Conservation (phyloP, 2,797 vertebrate species). For the Poecile montanus region DNA sequence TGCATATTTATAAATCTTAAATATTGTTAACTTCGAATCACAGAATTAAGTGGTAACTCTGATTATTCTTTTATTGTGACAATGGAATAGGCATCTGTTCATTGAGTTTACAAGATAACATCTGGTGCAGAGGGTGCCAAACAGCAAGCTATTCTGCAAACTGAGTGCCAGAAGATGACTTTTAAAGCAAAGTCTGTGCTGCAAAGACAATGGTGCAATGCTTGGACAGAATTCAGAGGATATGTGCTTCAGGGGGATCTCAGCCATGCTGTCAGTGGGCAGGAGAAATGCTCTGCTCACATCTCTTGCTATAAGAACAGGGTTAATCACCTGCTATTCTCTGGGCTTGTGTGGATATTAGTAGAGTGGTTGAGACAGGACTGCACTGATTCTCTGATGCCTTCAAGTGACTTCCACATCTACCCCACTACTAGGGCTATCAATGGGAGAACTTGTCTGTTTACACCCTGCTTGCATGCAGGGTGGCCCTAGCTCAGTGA, state of each 20-base stretch:
- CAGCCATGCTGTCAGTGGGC: neutral
- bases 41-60: slow-evolving; percentile 42
- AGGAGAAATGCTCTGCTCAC: neutral
- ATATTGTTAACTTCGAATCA: slow-evolving; percentile 37
- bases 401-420: neutral
- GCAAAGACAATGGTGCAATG: slow-evolving; percentile 1
- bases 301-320: neutral
- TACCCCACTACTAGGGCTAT: neutral
- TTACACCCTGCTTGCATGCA: neutral
- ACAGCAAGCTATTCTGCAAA: slow-evolving; percentile 2
- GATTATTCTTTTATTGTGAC: slow-evolving; percentile 47
- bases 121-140: slow-evolving; percentile 31
- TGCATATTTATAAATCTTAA: slow-evolving; percentile 51
- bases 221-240: slow-evolving; percentile 26
- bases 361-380: neutral
- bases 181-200: slow-evolving; percentile 16
- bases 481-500: neutral
- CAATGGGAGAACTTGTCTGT: neutral
- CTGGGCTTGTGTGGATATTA: neutral
- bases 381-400: neutral
- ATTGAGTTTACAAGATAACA: slow-evolving; percentile 60
- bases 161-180: slow-evolving; percentile 7
- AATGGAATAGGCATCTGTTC: slow-evolving; percentile 35
- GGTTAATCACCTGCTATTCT: neutral
- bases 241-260: neutral